Evolutionary conservation across 2,888 invertebrate species (phyloP).

Genomic region (Athalia circularis): DNA sequence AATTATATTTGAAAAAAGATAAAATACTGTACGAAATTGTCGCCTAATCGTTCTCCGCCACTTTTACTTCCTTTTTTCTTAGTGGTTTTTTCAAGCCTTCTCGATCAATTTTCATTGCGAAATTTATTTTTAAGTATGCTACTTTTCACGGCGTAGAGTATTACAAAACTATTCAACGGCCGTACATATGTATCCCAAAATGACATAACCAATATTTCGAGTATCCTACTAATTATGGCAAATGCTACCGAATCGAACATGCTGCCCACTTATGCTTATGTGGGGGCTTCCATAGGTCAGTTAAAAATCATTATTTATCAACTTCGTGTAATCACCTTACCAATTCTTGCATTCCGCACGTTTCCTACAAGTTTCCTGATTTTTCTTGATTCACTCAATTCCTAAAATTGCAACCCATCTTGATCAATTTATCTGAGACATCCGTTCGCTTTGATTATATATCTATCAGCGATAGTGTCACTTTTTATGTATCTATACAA

Average conservation of each 20-base stretch:
- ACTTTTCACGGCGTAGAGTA: neutral
- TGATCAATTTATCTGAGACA: too few species aligned
- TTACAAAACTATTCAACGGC: constrained; percentile 14
- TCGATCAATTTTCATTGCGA: constrained; percentile 8
- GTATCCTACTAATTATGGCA: constrained; percentile 24
- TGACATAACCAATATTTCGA: constrained; percentile 40
- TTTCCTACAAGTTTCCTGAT: neutral
- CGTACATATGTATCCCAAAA: constrained; percentile 7
- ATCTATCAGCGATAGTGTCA: neutral
- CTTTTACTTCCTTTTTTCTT: constrained; percentile 15
- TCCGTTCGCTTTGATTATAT: neutral
- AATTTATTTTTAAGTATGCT: constrained; percentile 33
- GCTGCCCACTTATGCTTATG: constrained; percentile 43
- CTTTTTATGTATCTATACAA: neutral
- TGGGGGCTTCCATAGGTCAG: constrained; percentile 44
- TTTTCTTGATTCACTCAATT: neutral
- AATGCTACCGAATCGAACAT: constrained; percentile 44
- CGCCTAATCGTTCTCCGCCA: neutral
- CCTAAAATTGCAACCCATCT: neutral
- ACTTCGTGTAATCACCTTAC: too few species aligned
- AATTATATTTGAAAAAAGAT: neutral
- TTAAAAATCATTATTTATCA: constrained; percentile 4
- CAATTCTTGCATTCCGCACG: too few species aligned
- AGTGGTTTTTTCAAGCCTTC: constrained; percentile 17
- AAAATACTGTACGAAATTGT: neutral